phyloP scores from a whole-genome alignment of 2,888 invertebrate species.

The Drosophila kambysellisi region DNA sequence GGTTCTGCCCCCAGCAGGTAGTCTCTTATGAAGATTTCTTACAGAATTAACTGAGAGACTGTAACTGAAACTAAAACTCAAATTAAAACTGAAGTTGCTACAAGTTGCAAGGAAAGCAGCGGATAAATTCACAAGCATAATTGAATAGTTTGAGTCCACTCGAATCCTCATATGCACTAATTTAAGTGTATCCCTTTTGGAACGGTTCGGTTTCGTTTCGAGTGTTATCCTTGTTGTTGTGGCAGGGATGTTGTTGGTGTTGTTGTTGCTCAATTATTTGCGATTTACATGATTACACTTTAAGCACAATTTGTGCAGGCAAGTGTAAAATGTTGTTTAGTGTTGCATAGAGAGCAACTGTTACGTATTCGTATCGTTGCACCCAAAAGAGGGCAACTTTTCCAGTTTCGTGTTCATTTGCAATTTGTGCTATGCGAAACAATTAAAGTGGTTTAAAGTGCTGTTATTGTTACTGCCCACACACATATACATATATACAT shows the following conservation, averaged over 20 bases:
- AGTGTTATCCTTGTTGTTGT: slow-evolving; percentile 28
- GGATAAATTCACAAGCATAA: slow-evolving; percentile 35
- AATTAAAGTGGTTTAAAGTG: slow-evolving; percentile 71
- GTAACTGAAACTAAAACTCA: neutral
- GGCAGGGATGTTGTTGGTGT: neutral
- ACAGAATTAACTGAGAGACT: neutral
- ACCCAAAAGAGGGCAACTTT: slow-evolving; percentile 57
- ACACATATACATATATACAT: neutral
- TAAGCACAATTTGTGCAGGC: slow-evolving; percentile 72
- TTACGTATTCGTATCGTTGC: slow-evolving; percentile 68
- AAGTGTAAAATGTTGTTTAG: slow-evolving; percentile 65
- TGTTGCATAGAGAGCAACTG: slow-evolving; percentile 36
- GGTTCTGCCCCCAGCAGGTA: neutral
- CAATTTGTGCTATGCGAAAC: slow-evolving; percentile 73
- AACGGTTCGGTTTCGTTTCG: slow-evolving; percentile 34
- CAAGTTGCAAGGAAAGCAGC: neutral
- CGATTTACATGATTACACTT: slow-evolving; percentile 77
- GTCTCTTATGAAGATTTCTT: neutral
- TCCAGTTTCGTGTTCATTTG: slow-evolving; percentile 77
- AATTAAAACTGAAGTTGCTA: neutral
- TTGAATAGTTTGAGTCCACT: slow-evolving; percentile 43
- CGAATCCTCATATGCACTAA: slow-evolving; percentile 26
- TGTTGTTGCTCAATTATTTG: slow-evolving; percentile 58
- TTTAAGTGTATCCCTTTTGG: slow-evolving; percentile 35
- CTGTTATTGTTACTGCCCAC: slow-evolving; percentile 27